Conservation (phyloP, 2,113 vertebrate species). For the Poecile atricapillus region DNA sequence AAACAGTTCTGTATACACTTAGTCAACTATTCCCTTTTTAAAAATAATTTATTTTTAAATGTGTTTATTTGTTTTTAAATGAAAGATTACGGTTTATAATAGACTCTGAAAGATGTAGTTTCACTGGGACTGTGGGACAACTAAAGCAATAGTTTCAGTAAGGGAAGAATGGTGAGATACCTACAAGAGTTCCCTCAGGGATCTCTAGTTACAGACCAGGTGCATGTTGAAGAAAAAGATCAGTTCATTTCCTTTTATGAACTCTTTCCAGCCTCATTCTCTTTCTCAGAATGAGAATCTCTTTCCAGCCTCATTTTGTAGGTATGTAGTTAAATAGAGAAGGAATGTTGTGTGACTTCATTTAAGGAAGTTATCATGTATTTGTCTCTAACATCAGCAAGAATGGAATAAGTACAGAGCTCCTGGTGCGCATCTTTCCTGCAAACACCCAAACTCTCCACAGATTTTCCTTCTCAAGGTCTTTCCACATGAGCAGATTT, state of each 20-base stretch:
- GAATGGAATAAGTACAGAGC: background rate
- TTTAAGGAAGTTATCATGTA: background rate
- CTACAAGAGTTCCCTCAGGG: background rate
- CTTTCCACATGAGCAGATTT: background rate
- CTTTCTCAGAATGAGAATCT: background rate
- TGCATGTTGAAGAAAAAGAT: background rate
- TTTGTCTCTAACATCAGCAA: background rate
- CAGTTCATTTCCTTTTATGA: background rate
- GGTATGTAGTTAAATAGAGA: background rate
- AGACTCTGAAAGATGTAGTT: background rate
- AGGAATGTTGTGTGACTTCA: background rate
- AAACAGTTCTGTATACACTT: background rate
- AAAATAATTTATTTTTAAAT: background rate
- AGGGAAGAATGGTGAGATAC: background rate
- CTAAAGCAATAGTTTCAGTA: background rate
- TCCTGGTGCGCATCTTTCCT: background rate
- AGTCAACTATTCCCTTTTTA: background rate
- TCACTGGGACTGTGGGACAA: background rate
- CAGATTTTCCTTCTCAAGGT: background rate
- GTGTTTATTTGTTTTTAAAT: background rate
- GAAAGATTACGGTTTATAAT: accelerated
- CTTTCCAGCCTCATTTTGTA: background rate
- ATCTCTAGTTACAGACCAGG: background rate
- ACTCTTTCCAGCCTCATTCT: background rate
- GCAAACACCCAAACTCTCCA: background rate